These are phyloP conservation scores for Vulpes lagopus DNA, from an alignment of 2,113 vertebrate genomes.

Conservation along the genomic window DNA sequence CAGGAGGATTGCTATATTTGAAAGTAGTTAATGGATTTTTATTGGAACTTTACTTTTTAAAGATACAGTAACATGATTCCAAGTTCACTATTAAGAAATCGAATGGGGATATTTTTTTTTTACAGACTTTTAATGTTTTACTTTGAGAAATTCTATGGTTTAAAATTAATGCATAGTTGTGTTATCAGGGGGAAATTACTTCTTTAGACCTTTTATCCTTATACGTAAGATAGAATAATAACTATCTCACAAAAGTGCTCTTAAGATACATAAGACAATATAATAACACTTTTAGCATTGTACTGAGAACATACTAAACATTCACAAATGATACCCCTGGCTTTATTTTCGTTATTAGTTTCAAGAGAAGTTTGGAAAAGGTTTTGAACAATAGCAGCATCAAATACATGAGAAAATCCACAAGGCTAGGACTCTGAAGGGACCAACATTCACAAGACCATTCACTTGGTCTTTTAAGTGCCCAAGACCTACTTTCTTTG, in stretches of 20 bases:
- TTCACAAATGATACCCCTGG: not conserved
- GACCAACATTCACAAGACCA: not conserved
- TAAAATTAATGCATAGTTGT: not conserved
- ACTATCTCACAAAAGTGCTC: not conserved
- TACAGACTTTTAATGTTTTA: slow-evolving; percentile 14
- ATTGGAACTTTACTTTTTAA: slow-evolving; percentile 91
- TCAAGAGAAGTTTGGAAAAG: not conserved
- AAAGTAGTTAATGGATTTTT: slow-evolving; percentile 91
- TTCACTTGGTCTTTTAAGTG: no score
- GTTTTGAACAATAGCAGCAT: not conserved
- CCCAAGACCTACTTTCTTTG: not conserved
- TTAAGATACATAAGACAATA: not conserved
- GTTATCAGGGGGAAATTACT: not conserved
- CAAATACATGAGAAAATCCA: not conserved
- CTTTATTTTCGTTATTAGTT: not conserved
- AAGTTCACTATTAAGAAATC: slow-evolving; percentile 65
- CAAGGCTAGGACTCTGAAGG: not conserved
- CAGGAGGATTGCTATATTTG: slow-evolving; percentile 90
- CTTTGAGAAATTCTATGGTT: not conserved
- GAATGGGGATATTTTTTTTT: not conserved
- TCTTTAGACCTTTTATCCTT: not conserved
- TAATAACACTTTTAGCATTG: not conserved
- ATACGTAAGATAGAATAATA: not conserved
- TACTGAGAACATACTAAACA: not conserved
- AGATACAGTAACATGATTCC: slow-evolving; percentile 80